Percentiles rank a stretch among this genome's conserved stretches.
phyloP scores from a whole-genome alignment of 1,140 invertebrate genomes.

The Brachionus koreanus region DNA sequence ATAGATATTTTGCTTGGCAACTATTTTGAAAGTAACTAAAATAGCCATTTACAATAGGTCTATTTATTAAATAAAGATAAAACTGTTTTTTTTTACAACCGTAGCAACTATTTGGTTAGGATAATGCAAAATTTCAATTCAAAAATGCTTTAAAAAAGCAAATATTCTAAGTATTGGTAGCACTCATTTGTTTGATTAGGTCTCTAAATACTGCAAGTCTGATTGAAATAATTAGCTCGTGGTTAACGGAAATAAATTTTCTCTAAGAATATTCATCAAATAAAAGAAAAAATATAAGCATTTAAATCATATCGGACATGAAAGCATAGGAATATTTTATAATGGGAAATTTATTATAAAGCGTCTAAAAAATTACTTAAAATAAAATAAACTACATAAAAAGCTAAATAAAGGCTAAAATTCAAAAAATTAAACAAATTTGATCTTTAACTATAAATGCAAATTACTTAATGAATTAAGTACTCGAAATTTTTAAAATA shows the following conservation, averaged over 20 bases:
- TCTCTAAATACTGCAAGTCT: no score
- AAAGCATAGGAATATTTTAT: no score
- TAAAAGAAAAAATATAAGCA: no score
- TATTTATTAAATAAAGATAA: background rate
- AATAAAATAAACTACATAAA: background rate
- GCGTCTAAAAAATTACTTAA: background rate
- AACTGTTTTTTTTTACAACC: background rate
- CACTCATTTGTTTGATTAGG: no score
- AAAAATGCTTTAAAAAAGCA: no score
- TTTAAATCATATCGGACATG: no score
- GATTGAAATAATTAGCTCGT: no score
- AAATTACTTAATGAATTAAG: slow-evolving; percentile 31
- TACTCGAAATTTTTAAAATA: slow-evolving; percentile 3
- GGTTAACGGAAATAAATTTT: no score
- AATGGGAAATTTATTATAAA: background rate
- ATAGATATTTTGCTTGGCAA: background rate
- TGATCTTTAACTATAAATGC: slow-evolving; percentile 10
- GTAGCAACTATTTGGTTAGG: background rate
- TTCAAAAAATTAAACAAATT: background rate
- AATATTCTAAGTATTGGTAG: no score
- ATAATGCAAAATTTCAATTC: background rate
- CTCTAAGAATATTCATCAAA: no score
- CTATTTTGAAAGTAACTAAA: background rate
- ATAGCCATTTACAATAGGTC: background rate
- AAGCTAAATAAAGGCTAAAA: background rate